Percentiles rank a stretch among this genome's conserved stretches.
These are phyloP conservation scores for Hirudinaria manillensis DNA, from an alignment of 2,888 invertebrate species.

Conservation along the genomic window DNA sequence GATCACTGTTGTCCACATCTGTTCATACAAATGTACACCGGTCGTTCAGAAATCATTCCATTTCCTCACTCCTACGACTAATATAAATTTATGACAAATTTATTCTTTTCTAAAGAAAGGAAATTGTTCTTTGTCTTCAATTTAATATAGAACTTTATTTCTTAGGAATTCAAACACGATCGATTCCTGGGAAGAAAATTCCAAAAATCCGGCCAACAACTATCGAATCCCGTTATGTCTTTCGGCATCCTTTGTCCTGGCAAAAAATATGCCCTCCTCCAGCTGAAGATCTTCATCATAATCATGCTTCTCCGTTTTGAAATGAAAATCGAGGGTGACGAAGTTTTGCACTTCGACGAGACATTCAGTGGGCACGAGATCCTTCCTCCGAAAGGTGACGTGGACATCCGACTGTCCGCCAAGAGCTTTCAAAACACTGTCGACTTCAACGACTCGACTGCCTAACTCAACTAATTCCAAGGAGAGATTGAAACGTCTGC, in stretches of 20 bases:
- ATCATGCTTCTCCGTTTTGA: slow-evolving; percentile 47
- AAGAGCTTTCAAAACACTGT: too few species aligned
- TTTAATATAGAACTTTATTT: too few species aligned
- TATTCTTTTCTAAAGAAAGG: too few species aligned
- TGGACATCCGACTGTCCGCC: slow-evolving; percentile 40
- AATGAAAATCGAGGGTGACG: slow-evolving; percentile 45
- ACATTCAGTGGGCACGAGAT: slow-evolving; percentile 52
- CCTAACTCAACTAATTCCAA: too few species aligned
- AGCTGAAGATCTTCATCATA: slow-evolving; percentile 51
- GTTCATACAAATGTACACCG: too few species aligned
- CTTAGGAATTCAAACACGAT: neutral
- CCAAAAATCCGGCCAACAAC: neutral
- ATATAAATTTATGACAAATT: too few species aligned
- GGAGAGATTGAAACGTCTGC: too few species aligned
- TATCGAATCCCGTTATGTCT: slow-evolving; percentile 41
- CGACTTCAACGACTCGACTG: too few species aligned
- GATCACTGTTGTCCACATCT: too few species aligned
- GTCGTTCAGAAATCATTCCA: too few species aligned
- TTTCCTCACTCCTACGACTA: too few species aligned
- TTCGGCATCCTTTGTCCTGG: slow-evolving; percentile 53
- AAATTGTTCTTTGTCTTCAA: too few species aligned
- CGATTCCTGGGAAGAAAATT: neutral
- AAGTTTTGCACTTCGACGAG: slow-evolving; percentile 44
- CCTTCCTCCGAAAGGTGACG: slow-evolving; percentile 51
- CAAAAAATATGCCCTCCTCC: slow-evolving; percentile 49